Evolutionary conservation across 92 coral and sea anemone genomes (phyloP).

Genomic region (Zoanthus solanderi): DNA sequence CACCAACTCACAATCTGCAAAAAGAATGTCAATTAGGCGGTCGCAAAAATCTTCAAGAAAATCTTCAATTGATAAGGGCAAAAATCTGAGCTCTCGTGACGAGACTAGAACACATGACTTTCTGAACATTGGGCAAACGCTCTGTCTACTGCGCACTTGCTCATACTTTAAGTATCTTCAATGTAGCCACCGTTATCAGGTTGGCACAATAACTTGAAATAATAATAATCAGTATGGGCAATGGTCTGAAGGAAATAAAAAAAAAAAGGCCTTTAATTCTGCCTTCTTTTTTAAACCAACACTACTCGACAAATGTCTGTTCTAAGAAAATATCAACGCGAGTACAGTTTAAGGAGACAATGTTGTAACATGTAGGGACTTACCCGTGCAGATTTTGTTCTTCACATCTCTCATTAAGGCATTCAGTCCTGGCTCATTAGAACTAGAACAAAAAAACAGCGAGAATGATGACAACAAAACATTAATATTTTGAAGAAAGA

Average conservation of each 20-base stretch:
- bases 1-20: slow-evolving; percentile 92
- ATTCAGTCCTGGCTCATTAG: slow-evolving; percentile 96
- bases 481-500: neutral
- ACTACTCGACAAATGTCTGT: neutral
- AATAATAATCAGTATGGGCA: too few relatives aligned
- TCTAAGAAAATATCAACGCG: neutral
- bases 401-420: slow-evolving; percentile 98
- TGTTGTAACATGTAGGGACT: neutral
- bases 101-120: too few relatives aligned
- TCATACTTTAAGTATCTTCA: neutral
- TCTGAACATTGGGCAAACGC: too few relatives aligned
- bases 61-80: too few relatives aligned
- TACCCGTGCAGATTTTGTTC: slow-evolving; percentile 99
- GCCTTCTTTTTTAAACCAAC: neutral
- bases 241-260: too few relatives aligned
- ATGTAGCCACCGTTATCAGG: too few relatives aligned
- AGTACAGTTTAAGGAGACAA: neutral
- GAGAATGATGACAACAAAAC: neutral
- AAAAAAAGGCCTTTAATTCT: too few relatives aligned
- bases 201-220: too few relatives aligned
- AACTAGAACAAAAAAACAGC: slow-evolving; percentile 53
- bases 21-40: neutral
- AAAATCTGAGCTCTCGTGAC: too few relatives aligned
- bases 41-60: neutral
- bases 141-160: too few relatives aligned